Base-by-base conservation (phyloP, 1,140 invertebrate species). In the Orchesella cincta region DNA sequence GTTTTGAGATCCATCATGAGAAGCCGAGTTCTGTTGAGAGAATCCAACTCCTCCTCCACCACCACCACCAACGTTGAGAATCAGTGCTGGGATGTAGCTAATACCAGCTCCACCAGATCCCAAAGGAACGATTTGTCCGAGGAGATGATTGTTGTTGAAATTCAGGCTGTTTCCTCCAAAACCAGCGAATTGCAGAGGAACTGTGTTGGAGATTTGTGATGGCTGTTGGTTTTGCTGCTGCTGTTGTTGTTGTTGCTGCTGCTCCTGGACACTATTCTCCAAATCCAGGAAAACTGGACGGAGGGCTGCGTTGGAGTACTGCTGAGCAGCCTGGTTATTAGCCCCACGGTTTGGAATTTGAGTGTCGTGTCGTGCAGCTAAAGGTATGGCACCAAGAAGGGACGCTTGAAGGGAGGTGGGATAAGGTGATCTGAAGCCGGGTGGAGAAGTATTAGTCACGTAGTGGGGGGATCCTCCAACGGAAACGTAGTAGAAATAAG, bases 341-440 rank as follows among this genome's bases (percentile, higher is more conserved):
- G 23, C 28, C 34, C 16, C 8, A 26, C 34, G 36, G 16, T n/a
- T 62, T 54, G 62, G 75, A 3, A 84, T 80, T 77, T 84, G 83
- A 8, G 76, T n/a, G 71, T 84, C 82, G 62, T 84, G 83, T 26
- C 82, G 79, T 12, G 83, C 83, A 26, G 82, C 77, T 18, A 83
- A 76, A 26, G 83, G 83, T 3, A 82, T 80, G 2, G 83, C 83
- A 28, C 83, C 83, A 1, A 82, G 75, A 14, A 57, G 62, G 46
- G 76, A 16, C 1, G 80, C 80, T 26, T 74, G 18, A 0, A 81
- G 39, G n/a, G 80, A 81, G 3, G 74, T 76, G 16, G 80, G 71
- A 2, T 79, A 71, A 57, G 72, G 76, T 26, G 54, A 73, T 1
- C 23, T 77, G 71, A 23, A 28, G 2, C 73, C 52, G 23, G 35